Conservation (phyloP, 1,140 invertebrate genomes). For the Andrena cerasifolii region DNA sequence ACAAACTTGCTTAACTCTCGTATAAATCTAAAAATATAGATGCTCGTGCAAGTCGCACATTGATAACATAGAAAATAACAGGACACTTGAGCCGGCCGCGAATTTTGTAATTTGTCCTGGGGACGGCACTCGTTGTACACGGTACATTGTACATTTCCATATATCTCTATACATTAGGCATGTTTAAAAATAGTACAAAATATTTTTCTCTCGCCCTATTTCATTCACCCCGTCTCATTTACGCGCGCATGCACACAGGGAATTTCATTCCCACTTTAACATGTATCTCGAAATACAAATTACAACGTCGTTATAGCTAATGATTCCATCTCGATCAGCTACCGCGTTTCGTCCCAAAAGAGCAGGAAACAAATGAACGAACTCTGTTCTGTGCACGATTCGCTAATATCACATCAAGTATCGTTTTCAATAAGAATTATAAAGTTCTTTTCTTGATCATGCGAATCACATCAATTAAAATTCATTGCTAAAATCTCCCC, state of each 20-base stretch:
- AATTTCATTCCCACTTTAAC: conserved; percentile 52
- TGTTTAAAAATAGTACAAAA: conserved; percentile 49
- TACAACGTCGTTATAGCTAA: conserved; percentile 14
- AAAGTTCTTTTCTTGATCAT: no score
- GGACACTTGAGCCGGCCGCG: conserved; percentile 63
- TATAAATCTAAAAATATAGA: conserved; percentile 75
- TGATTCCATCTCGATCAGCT: neutral
- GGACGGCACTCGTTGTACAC: conserved; percentile 61
- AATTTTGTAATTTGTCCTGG: conserved; percentile 53
- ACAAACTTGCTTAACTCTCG: conserved; percentile 74
- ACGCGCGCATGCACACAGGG: neutral
- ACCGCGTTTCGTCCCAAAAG: no score
- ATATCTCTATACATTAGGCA: conserved; percentile 68
- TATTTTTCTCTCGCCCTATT: conserved; percentile 6
- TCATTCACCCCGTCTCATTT: neutral
- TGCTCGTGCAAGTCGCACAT: conserved; percentile 68
- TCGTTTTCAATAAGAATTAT: no score
- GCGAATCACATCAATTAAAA: no score
- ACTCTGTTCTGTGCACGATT: no score
- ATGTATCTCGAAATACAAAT: conserved; percentile 15
- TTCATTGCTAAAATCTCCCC: no score
- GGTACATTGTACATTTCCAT: conserved; percentile 73
- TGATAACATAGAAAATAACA: conserved; percentile 74
- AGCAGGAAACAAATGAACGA: neutral
- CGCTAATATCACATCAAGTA: no score